Conservation (phyloP, 2,888 invertebrate genomes). For the Dryocosmus kuriphilus region DNA sequence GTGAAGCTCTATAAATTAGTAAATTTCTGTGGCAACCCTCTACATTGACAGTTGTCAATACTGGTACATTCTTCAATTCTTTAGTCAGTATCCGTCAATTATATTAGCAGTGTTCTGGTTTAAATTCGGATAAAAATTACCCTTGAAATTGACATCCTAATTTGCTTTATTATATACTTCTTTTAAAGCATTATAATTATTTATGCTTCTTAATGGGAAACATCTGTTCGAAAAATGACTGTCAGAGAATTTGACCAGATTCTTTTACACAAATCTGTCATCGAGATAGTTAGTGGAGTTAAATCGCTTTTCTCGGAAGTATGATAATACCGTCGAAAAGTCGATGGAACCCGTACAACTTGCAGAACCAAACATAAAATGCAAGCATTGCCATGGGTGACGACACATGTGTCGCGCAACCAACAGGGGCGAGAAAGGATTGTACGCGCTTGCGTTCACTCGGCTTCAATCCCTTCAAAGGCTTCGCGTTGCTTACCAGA, state of each 20-base stretch:
- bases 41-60: too few species aligned
- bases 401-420: slow-evolving; percentile 34
- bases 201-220: not conserved
- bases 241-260: not conserved
- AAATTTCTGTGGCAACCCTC: too few species aligned
- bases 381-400: slow-evolving; percentile 41
- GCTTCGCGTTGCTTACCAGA: slow-evolving; percentile 50
- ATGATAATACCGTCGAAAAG: slow-evolving; percentile 12
- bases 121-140: too few species aligned
- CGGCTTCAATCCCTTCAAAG: slow-evolving; percentile 53
- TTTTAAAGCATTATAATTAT: too few species aligned
- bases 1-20: too few species aligned
- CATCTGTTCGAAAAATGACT: not conserved
- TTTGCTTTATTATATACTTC: too few species aligned
- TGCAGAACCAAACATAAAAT: slow-evolving; percentile 31
- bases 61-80: too few species aligned
- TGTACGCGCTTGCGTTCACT: slow-evolving; percentile 44
- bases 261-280: not conserved
- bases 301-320: not conserved
- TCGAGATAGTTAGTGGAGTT: slow-evolving; percentile 10
- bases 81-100: too few species aligned
- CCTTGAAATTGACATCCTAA: too few species aligned
- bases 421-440: slow-evolving; percentile 33
- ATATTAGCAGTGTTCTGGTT: too few species aligned
- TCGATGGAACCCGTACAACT: slow-evolving; percentile 42